Conservation (phyloP, 2,113 vertebrate species). For the Ptyas mucosa region DNA sequence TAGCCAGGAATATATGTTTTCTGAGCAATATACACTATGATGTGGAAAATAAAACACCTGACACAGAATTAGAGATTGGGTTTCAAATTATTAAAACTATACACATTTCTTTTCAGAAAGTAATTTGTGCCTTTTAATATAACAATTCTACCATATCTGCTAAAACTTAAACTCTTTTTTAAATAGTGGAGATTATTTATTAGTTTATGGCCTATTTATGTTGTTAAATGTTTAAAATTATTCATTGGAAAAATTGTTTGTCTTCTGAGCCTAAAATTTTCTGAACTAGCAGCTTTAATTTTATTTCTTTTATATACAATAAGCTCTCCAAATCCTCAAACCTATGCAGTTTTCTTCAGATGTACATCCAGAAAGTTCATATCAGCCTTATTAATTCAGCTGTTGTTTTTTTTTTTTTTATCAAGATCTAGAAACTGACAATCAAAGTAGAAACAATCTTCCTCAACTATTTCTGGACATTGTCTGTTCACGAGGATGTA, state of each 20-base stretch:
- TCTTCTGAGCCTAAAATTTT: constrained; percentile 7
- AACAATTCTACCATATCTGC: not conserved
- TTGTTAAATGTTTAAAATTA: not conserved
- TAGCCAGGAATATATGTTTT: constrained; percentile 52
- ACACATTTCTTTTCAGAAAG: not conserved
- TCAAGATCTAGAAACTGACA: constrained; percentile 20
- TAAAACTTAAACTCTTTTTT: not conserved
- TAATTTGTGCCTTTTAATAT: not conserved
- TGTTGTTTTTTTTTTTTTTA: constrained; percentile 42
- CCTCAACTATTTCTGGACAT: not conserved
- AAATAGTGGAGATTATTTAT: not conserved
- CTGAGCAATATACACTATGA: constrained; percentile 45
- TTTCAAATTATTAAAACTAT: not conserved
- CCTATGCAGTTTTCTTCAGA: not conserved
- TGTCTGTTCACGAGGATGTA: not conserved
- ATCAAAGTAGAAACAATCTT: constrained; percentile 42
- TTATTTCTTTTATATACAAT: not conserved
- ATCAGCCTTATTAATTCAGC: constrained; percentile 12
- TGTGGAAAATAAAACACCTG: constrained; percentile 43
- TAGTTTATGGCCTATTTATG: not conserved
- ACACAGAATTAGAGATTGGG: constrained; percentile 12
- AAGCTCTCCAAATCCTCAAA: not conserved
- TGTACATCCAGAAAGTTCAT: not conserved
- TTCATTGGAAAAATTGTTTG: not conserved
- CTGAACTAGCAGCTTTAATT: constrained; percentile 24